A percentile compares a stretch with the other conserved stretches of the same genome.
These are phyloP conservation scores for Horisme vitalbata DNA, from an alignment of 2,888 invertebrate species.

Conservation along the genomic window DNA sequence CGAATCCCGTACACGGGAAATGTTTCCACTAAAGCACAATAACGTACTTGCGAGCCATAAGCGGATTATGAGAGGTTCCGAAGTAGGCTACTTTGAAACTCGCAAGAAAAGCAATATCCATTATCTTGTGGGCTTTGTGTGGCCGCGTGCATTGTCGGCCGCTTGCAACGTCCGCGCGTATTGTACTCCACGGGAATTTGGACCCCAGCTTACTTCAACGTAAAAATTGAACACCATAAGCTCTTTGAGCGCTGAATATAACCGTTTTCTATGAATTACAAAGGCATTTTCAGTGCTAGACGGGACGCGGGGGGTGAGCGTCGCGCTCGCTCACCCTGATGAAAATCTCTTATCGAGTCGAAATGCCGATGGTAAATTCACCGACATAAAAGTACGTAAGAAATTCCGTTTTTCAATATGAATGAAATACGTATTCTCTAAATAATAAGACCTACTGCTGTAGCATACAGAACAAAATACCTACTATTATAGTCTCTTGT, in stretches of 20 bases:
- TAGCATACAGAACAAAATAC: no score
- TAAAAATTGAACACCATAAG: constrained; percentile 37
- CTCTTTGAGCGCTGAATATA: neutral
- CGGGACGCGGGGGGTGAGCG: no score
- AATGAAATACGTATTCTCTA: no score
- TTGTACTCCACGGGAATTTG: constrained; percentile 49
- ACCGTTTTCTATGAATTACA: no score
- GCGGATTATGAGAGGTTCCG: constrained; percentile 79
- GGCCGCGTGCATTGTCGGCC: constrained; percentile 62
- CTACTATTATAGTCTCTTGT: no score
- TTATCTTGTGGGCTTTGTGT: constrained; percentile 76
- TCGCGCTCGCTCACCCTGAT: no score
- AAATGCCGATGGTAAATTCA: no score
- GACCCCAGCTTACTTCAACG: constrained; percentile 40
- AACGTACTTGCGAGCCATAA: constrained; percentile 73
- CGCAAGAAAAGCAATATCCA: constrained; percentile 81
- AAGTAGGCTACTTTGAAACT: constrained; percentile 80
- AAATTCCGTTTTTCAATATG: no score
- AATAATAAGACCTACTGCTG: no score
- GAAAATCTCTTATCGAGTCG: no score
- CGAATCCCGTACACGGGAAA: constrained; percentile 55
- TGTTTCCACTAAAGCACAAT: constrained; percentile 72
- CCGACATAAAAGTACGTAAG: no score
- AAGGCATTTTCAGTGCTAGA: no score
- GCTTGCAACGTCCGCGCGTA: constrained; percentile 55